A percentile compares a stretch with the other conserved stretches of the same genome.
These are phyloP conservation scores for Hedya salicella DNA, from an alignment of 2,888 invertebrate species.

Conservation along the genomic window DNA sequence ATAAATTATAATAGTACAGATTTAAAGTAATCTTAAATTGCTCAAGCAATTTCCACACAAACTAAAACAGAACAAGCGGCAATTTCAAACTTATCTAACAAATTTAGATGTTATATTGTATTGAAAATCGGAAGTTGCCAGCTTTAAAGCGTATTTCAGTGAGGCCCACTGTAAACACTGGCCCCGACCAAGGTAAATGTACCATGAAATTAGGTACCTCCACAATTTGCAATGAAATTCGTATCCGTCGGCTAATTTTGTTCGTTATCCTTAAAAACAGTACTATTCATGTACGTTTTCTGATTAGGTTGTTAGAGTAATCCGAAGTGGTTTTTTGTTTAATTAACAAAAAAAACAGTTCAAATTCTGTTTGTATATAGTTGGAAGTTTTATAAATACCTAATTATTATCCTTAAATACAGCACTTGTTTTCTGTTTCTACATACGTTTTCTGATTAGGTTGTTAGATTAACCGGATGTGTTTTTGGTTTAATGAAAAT, in stretches of 20 bases:
- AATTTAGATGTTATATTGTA: slow-evolving; percentile 39
- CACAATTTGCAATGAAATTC: slow-evolving; percentile 70
- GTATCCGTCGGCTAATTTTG: slow-evolving; percentile 64
- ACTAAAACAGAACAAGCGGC: slow-evolving; percentile 28
- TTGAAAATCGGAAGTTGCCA: slow-evolving; percentile 46
- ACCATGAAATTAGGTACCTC: slow-evolving; percentile 74
- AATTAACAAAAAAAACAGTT: slow-evolving; percentile 12
- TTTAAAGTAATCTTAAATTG: slow-evolving; percentile 37
- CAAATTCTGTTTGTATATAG: no score
- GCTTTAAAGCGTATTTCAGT: slow-evolving; percentile 49
- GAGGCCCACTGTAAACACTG: slow-evolving; percentile 65
- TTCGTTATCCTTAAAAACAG: slow-evolving; percentile 54
- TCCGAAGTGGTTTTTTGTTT: slow-evolving; percentile 21
- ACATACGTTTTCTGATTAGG: slow-evolving; percentile 11
- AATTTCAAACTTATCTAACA: slow-evolving; percentile 30
- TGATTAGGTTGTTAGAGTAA: slow-evolving; percentile 18
- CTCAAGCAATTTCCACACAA: slow-evolving; percentile 3
- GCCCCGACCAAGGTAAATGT: slow-evolving; percentile 72
- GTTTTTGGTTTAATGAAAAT: slow-evolving; percentile 21
- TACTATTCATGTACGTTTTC: slow-evolving; percentile 4
- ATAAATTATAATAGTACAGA: no score
- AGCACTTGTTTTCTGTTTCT: no score
- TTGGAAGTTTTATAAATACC: no score
- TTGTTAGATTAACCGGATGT: slow-evolving; percentile 14
- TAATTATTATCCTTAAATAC: slow-evolving; percentile 55